These are phyloP conservation scores for Pogonocherus hispidulus DNA, from an alignment of 2,888 invertebrate genomes.

Conservation along the genomic window DNA sequence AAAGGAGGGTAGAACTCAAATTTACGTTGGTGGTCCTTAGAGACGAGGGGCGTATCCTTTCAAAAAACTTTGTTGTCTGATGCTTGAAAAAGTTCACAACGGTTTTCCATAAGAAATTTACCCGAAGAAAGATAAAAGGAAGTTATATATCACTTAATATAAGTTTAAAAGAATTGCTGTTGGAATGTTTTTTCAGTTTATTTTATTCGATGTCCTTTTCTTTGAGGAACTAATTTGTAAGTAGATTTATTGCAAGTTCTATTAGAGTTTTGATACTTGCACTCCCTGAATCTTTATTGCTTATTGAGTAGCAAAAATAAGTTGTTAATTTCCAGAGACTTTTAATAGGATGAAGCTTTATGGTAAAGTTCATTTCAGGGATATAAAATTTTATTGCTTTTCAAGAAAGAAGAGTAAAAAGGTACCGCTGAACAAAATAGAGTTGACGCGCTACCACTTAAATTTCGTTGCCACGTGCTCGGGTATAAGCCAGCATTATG, in stretches of 20 bases:
- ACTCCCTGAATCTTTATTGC: background rate
- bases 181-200: background rate
- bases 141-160: slow-evolving; percentile 13
- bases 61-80: slow-evolving; percentile 6
- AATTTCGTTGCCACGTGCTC: too few species aligned
- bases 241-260: background rate
- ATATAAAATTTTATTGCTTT: too few species aligned
- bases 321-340: background rate
- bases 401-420: too few species aligned
- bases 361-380: too few species aligned
- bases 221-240: background rate
- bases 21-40: slow-evolving; percentile 2
- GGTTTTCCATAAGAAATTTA: slow-evolving; percentile 11
- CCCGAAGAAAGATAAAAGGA: background rate
- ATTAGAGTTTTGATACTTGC: background rate
- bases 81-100: background rate
- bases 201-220: background rate
- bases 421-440: too few species aligned
- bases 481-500: too few species aligned
- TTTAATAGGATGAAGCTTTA: background rate
- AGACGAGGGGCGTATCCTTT: slow-evolving; percentile 2
- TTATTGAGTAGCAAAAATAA: background rate
- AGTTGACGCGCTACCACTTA: too few species aligned
- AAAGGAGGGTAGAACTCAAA: background rate
- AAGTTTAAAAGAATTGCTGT: background rate